Base-by-base conservation (phyloP, 2,113 vertebrate species). In the Azemiops feae region DNA sequence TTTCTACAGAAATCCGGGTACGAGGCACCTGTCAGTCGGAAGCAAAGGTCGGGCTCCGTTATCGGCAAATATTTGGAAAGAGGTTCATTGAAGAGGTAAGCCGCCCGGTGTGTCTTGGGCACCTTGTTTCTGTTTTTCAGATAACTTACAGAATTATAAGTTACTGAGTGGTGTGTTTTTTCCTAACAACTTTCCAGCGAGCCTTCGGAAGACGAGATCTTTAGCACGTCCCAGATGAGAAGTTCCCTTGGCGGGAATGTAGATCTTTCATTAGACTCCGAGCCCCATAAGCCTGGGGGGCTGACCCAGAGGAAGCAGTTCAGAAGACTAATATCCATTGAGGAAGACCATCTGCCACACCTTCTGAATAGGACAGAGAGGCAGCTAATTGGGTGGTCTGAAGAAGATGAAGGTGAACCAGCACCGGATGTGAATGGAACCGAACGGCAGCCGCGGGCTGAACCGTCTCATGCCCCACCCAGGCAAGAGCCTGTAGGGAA, bases 261-360 rank as follows among this genome's bases (percentile, higher is more conserved):
- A 6, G 85, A 93, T 93, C 92, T 91, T 3, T 87, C 92, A 64
- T 55, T 94, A 20, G 97, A 95, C 3, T 96, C 97, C 53, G 94
- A 96, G 52, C 64, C 90, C 22, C 94, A 95, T 92, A 0, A 95
- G 45, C 93, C 52, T 39, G 22, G 87, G 30, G 60, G 34, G n/a
- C 92, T 50, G 14, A 60, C 89, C 60, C 90, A 85, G 93, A 95
- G 10, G 89, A 96, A 92, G n/a, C 97, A 92, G 1, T 96, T 99
- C n/a, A 98, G 97, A 55, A 98, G 99, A 89, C 98, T 99, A 96
- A 99, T 99, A 96, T 99, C 99, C 93, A 98, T 99, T 47, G 99
- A 99, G 94, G 99, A 99, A 95, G 99, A 99, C 94, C 99, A 98
- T 93, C 96, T 99, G 16, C 98, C 98, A 12, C 98, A 99, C 74